Conservation (phyloP, 2,113 vertebrate genomes). For the Melanotaenia duboulayi region DNA sequence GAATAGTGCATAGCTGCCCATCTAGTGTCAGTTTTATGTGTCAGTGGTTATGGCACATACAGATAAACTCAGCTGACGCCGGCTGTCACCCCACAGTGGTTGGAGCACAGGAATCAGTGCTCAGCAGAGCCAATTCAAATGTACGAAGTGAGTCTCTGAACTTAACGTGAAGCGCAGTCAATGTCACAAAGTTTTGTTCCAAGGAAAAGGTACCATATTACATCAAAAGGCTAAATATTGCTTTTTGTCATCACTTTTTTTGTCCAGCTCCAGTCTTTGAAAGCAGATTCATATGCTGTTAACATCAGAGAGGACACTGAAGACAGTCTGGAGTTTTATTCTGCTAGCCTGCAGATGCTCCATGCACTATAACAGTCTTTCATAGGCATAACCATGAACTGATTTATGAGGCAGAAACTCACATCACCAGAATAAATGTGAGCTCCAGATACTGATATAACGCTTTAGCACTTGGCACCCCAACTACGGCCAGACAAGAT, state of each 20-base stretch:
- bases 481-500: conserved; percentile 29
- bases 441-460: conserved; percentile 61
- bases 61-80: conserved; percentile 51
- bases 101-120: conserved; percentile 24
- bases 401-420: conserved; percentile 56
- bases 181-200: conserved; percentile 19
- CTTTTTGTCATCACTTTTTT: conserved; percentile 16
- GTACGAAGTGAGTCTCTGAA: conserved; percentile 24
- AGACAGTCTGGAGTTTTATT: conserved; percentile 34
- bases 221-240: conserved; percentile 16
- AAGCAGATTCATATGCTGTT: conserved; percentile 7
- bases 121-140: conserved; percentile 33
- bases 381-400: conserved; percentile 26
- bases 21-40: conserved; percentile 63
- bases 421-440: conserved; percentile 52
- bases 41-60: conserved; percentile 56
- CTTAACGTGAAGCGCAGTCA: conserved; percentile 15
- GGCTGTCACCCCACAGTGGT: conserved; percentile 50
- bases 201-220: conserved; percentile 19
- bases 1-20: conserved; percentile 50
- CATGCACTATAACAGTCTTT: conserved; percentile 9
- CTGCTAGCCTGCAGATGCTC: conserved; percentile 35
- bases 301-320: not conserved
- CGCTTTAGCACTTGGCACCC: conserved; percentile 50
- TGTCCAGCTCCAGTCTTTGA: not conserved